These are phyloP conservation scores for Adelosebastes latens DNA, from an alignment of 2,797 vertebrate species.

Conservation along the genomic window DNA sequence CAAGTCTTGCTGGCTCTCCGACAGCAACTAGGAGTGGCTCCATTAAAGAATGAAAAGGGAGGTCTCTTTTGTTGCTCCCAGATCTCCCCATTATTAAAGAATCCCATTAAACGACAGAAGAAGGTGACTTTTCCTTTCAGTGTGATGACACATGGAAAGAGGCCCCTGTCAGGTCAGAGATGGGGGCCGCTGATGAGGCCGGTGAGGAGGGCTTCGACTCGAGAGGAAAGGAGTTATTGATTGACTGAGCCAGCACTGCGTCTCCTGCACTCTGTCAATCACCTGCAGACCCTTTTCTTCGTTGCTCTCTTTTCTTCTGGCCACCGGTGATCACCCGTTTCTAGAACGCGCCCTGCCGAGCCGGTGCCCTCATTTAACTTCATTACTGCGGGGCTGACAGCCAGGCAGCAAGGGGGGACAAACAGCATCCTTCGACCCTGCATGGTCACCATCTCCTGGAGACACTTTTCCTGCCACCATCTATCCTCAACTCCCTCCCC, in stretches of 20 bases:
- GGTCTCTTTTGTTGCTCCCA: slow-evolving; percentile 68
- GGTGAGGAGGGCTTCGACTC: slow-evolving; percentile 30
- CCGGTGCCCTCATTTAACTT: slow-evolving; percentile 82
- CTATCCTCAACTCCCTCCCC: slow-evolving; percentile 28
- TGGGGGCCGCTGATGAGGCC: slow-evolving; percentile 55
- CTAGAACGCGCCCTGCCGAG: slow-evolving; percentile 34
- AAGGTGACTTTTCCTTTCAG: slow-evolving; percentile 87
- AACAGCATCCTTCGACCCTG: slow-evolving; percentile 64
- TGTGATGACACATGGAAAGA: slow-evolving; percentile 72
- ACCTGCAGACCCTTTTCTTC: slow-evolving; percentile 55
- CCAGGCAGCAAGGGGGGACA: slow-evolving; percentile 56
- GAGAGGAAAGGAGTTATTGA: slow-evolving; percentile 74
- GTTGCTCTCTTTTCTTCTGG: slow-evolving; percentile 43
- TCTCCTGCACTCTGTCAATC: slow-evolving; percentile 73
- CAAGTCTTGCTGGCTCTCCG: slow-evolving; percentile 47
- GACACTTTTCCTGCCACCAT: slow-evolving; percentile 56
- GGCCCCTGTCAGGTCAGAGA: slow-evolving; percentile 71
- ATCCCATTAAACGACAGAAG: slow-evolving; percentile 78
- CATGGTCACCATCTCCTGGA: slow-evolving; percentile 59
- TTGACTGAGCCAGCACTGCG: slow-evolving; percentile 74
- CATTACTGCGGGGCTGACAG: slow-evolving; percentile 81
- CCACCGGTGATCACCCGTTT: slow-evolving; percentile 56
- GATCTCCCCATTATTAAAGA: slow-evolving; percentile 77
- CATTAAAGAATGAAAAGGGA: slow-evolving; percentile 76
- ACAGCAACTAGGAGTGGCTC: slow-evolving; percentile 45